These are phyloP conservation scores for Crambe crambe DNA, from an alignment of 37 sponge, comb jelly and placozoan genomes.

Conservation along the genomic window DNA sequence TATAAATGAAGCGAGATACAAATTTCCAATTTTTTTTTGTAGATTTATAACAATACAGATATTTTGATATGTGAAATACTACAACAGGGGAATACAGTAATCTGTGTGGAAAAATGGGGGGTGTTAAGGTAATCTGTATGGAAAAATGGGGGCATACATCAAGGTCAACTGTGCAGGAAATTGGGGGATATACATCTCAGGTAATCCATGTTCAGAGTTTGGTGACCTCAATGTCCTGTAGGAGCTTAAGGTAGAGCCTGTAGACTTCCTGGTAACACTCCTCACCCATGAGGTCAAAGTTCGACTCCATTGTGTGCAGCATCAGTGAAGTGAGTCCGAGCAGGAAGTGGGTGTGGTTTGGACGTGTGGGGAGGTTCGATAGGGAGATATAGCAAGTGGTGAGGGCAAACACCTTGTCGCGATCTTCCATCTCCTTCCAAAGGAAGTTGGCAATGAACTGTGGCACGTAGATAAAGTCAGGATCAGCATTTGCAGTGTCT, in stretches of 20 bases:
- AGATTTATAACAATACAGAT: too few relatives aligned
- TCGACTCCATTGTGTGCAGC: neutral
- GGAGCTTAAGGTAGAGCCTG: neutral
- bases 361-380: neutral
- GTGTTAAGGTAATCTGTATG: too few relatives aligned
- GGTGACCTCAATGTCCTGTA: too few relatives aligned
- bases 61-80: too few relatives aligned
- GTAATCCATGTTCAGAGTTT: too few relatives aligned
- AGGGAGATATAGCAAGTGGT: slow-evolving; percentile 10
- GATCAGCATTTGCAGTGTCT: neutral
- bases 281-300: slow-evolving; percentile 25
- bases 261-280: slow-evolving; percentile 40
- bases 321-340: neutral
- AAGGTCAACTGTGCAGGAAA: too few relatives aligned
- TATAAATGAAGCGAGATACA: too few relatives aligned
- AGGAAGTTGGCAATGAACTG: slow-evolving; percentile 6
- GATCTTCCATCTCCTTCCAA: slow-evolving; percentile 22
- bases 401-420: slow-evolving; percentile 21
- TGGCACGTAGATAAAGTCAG: slow-evolving; percentile 34
- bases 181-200: too few relatives aligned
- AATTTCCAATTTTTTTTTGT: too few relatives aligned
- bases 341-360: neutral
- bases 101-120: too few relatives aligned
- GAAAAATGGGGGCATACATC: too few relatives aligned
- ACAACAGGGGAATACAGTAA: too few relatives aligned